Base-by-base conservation (phyloP, 2,797 vertebrate species). In the Alcedo atthis region DNA sequence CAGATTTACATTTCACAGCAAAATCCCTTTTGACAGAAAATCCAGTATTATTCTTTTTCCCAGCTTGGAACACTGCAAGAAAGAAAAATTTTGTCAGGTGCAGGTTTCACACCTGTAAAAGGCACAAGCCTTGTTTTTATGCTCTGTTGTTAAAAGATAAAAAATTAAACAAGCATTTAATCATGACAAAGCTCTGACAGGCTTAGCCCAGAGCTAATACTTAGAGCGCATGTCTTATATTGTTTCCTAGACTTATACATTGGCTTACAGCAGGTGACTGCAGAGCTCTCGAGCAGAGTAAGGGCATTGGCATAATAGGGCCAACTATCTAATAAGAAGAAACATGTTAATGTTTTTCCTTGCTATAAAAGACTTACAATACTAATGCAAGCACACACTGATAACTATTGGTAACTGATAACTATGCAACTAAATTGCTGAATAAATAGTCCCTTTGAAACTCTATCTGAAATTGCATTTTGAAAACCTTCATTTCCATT, bases 41-140 rank as follows among this genome's bases (percentile, higher is more conserved):
- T 42, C 9, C 14, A 49, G 15, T 25, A 42, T 62, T 69, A 40
- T 19, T 69, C 17, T 55, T 84, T 67, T 53, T 53, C 8, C 12
- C 28, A 37, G 40, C 11, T 0, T 68, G 46, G 10, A 55, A 51
- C 30, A 83, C 46, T 26, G 59, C 37, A 66, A 58, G 58, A 81
- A 92, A 83, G 64, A 85, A 78, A 68, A 57, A 85, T 86, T 88
- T 84, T 84, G 63, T 76, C 74, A 90, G 91, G 55, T 91, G 80
- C 70, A 59, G 58, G 70, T 83, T 89, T 91, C 69, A 66, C 66
- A 58, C 2, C 0, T 91, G 58, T 78, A 77, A 66, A 71, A 94
- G 71, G 17, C 51, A 88, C 30, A 79, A 61, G 28, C 24, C 24
- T 24, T 43, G 24, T 57, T 55, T 49, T 85, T 89, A 59, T 19